phyloP scores from a whole-genome alignment of 2,113 vertebrate genomes.

The Suricata suricatta region DNA sequence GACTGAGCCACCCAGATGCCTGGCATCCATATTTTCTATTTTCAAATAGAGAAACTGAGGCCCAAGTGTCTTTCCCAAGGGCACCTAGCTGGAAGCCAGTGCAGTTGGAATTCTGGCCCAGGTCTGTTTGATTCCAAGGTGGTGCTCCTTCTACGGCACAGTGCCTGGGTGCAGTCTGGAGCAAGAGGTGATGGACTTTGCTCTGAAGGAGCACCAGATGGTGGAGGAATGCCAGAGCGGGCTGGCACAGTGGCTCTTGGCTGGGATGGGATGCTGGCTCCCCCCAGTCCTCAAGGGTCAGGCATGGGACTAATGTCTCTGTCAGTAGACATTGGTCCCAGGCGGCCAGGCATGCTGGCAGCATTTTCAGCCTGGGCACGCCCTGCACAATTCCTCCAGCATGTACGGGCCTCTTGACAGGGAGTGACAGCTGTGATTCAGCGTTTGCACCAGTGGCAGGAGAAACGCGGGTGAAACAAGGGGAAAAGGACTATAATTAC shows the following conservation, averaged over 20 bases:
- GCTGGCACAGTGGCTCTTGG: background rate
- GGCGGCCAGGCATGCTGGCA: background rate
- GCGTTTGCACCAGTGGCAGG: background rate
- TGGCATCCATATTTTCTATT: background rate
- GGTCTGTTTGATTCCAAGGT: background rate
- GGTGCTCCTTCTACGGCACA: background rate
- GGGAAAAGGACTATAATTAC: conserved; percentile 68
- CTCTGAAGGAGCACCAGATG: no score
- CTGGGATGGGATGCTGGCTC: background rate
- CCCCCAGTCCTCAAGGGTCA: background rate
- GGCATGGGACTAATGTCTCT: background rate
- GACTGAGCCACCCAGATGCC: no score
- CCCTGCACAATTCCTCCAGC: background rate
- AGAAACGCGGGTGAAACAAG: background rate
- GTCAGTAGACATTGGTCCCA: background rate
- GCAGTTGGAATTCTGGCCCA: background rate
- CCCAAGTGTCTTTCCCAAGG: background rate
- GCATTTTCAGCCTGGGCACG: rapidly evolving
- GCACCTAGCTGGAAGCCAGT: background rate
- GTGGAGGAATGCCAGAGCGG: background rate
- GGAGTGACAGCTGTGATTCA: conserved; percentile 52
- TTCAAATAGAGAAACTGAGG: background rate
- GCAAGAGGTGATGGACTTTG: background rate
- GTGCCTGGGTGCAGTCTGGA: background rate
- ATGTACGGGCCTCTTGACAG: background rate